These are phyloP conservation scores for Galeruca laticollis DNA, from an alignment of 2,888 invertebrate genomes.

Conservation along the genomic window DNA sequence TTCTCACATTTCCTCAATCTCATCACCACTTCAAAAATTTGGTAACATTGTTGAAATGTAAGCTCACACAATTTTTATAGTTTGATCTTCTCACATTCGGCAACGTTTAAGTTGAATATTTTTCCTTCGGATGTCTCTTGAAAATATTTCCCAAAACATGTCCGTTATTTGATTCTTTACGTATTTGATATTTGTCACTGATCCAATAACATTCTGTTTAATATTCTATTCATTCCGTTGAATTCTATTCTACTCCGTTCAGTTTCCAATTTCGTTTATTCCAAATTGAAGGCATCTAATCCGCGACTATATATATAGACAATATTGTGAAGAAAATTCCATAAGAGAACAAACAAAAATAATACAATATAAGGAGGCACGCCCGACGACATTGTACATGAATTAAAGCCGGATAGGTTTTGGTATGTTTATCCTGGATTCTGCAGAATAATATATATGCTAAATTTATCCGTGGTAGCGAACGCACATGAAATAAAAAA, in stretches of 20 bases:
- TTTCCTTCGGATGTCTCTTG: no score
- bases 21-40: no score
- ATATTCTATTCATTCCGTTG: conserved; percentile 36
- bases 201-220: conserved; percentile 34
- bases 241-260: conserved; percentile 43
- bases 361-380: conserved; percentile 26
- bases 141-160: no score
- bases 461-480: no score
- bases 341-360: conserved; percentile 36
- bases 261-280: conserved; percentile 45
- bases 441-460: not conserved
- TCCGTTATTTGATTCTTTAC: no score
- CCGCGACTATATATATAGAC: conserved; percentile 48
- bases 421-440: not conserved
- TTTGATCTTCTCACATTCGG: no score
- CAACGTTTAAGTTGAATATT: no score
- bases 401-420: not conserved
- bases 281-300: conserved; percentile 44
- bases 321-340: conserved; percentile 46
- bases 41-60: no score
- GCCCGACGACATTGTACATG: not conserved
- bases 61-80: no score
- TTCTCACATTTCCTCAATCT: no score
- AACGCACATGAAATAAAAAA: no score
- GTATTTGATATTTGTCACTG: no score